A percentile compares a stretch with the other conserved stretches of the same genome.
Evolutionary conservation across 2,113 vertebrate genomes (phyloP).

Genomic region (Canis aureus): DNA sequence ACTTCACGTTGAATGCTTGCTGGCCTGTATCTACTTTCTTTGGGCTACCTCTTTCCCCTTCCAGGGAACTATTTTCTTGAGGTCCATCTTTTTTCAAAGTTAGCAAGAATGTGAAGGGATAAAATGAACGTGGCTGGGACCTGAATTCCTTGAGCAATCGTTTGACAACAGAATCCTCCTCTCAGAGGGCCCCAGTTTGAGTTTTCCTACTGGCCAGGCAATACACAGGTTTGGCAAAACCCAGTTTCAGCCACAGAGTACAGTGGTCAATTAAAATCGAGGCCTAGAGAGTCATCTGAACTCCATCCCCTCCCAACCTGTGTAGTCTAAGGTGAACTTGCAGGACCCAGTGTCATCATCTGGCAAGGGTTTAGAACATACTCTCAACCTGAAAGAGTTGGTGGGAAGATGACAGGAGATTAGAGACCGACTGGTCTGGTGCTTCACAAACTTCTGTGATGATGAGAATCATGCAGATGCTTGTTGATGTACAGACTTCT

Average conservation of each 20-base stretch:
- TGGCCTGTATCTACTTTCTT: not conserved
- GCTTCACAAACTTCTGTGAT: not conserved
- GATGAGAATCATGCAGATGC: not conserved
- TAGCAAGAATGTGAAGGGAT: not conserved
- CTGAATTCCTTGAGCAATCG: not conserved
- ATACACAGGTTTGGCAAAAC: not conserved
- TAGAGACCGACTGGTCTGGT: rapidly evolving
- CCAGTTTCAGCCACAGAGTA: not conserved
- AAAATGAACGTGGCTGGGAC: not conserved
- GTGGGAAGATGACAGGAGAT: not conserved
- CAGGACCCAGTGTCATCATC: not conserved
- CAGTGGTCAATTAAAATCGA: not conserved
- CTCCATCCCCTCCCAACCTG: not conserved
- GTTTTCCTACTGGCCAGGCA: not conserved
- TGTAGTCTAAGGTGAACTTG: not conserved
- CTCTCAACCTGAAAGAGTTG: not conserved
- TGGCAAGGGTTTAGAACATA: not conserved
- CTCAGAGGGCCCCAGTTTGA: not conserved
- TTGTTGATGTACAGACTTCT: not conserved
- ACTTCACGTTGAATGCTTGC: rapidly evolving
- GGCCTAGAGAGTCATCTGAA: no score
- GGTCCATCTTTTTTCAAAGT: not conserved
- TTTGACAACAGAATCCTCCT: not conserved
- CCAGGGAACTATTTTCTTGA: not conserved
- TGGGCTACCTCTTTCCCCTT: not conserved